Evolutionary conservation across 1,140 invertebrate genomes (phyloP).

Genomic region (Pachypsylla venusta): DNA sequence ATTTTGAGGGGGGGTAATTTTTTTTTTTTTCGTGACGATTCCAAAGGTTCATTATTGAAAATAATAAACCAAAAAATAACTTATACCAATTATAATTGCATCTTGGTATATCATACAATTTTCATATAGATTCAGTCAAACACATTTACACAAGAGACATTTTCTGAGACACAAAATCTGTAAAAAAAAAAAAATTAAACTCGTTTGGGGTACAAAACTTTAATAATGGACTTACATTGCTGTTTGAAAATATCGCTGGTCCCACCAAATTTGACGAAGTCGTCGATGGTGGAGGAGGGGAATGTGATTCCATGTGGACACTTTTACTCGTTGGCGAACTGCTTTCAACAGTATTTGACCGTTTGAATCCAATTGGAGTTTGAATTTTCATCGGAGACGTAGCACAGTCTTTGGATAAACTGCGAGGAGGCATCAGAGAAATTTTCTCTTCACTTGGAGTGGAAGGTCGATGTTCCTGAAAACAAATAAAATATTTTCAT

Average conservation of each 20-base stretch:
- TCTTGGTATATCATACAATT: too few species aligned
- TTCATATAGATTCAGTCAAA: too few species aligned
- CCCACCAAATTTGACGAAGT: constrained; percentile 35
- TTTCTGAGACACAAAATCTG: too few species aligned
- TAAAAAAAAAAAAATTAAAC: too few species aligned
- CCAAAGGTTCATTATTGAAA: too few species aligned
- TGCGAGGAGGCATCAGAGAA: constrained; percentile 18
- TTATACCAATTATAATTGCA: too few species aligned
- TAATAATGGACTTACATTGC: constrained; percentile 76
- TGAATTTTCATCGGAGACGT: constrained; percentile 32
- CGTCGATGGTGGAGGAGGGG: constrained; percentile 9
- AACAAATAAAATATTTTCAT: constrained; percentile 16
- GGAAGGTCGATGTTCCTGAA: constrained; percentile 20
- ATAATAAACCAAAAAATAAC: too few species aligned
- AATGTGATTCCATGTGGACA: constrained; percentile 24
- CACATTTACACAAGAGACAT: too few species aligned
- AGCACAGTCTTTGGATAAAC: constrained; percentile 27
- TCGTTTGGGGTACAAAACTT: too few species aligned
- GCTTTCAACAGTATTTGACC: constrained; percentile 22
- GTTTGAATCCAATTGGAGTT: constrained; percentile 15
- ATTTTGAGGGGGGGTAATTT: too few species aligned
- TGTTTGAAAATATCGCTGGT: constrained; percentile 72
- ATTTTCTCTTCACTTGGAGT: constrained; percentile 15
- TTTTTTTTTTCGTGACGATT: too few species aligned
- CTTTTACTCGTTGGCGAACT: constrained; percentile 23